Percentiles rank a stretch among this genome's conserved stretches.
Evolutionary conservation across 2,888 invertebrate species (phyloP).

Genomic region (Gasteruption jaculator): DNA sequence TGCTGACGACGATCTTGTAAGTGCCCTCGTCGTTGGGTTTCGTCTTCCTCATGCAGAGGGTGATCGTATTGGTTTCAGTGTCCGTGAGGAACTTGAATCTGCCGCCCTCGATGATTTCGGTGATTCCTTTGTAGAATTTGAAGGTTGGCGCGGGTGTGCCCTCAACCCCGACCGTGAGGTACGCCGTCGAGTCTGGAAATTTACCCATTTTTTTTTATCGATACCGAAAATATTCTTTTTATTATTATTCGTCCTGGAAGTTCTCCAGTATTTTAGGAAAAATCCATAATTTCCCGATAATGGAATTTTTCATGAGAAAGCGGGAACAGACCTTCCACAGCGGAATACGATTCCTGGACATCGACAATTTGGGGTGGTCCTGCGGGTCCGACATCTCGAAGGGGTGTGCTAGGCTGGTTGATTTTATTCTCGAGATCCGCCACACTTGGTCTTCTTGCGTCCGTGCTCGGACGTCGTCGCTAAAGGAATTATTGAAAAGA

Average conservation of each 20-base stretch:
- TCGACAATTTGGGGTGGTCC: constrained; percentile 89
- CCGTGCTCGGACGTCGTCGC: constrained; percentile 84
- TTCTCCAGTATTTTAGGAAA: not conserved
- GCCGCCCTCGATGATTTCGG: constrained; percentile 91
- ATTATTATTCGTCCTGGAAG: not conserved
- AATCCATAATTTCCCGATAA: not conserved
- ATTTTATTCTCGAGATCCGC: constrained; percentile 87
- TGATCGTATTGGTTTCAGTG: constrained; percentile 86
- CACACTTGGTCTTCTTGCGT: constrained; percentile 84
- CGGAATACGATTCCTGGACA: constrained; percentile 91
- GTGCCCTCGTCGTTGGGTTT: constrained; percentile 96
- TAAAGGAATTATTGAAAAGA: constrained; percentile 44
- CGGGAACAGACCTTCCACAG: constrained; percentile 77
- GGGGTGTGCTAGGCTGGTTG: constrained; percentile 86
- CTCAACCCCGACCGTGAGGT: constrained; percentile 88
- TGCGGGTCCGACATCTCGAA: constrained; percentile 72
- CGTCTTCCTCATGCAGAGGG: constrained; percentile 91
- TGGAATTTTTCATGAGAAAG: constrained; percentile 1
- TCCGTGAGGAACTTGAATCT: constrained; percentile 94
- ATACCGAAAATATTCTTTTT: not conserved
- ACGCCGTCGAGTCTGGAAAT: constrained; percentile 75
- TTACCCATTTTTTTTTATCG: not conserved
- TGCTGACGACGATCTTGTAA: constrained; percentile 89
- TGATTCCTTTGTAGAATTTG: constrained; percentile 91
- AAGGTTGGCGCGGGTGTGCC: constrained; percentile 93